A percentile compares a stretch with the other conserved stretches of the same genome.
phyloP scores from a whole-genome alignment of 1,140 invertebrate genomes.

The Stegodyphus mimosarum region DNA sequence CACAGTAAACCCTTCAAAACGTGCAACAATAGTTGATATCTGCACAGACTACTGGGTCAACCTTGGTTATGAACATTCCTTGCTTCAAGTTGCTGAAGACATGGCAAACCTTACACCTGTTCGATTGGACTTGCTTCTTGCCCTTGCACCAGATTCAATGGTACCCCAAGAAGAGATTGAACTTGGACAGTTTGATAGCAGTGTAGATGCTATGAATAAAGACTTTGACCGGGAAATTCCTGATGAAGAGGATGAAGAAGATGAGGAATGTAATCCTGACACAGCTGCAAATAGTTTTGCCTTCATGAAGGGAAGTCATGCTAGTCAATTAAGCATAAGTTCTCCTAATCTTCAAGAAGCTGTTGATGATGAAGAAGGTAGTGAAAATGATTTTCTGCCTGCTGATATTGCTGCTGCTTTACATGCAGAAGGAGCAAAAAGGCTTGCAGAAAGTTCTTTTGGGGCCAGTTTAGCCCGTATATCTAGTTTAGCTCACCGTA shows the following conservation, averaged over 20 bases:
- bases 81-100: conserved; percentile 87
- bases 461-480: conserved; percentile 50
- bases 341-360: conserved; percentile 37
- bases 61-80: conserved; percentile 82
- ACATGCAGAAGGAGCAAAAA: conserved; percentile 46
- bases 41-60: conserved; percentile 95
- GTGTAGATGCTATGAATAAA: conserved; percentile 7
- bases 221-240: neutral
- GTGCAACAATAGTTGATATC: conserved; percentile 93
- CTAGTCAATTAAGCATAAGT: conserved; percentile 48
- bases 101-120: conserved; percentile 90
- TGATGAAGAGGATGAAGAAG: conserved; percentile 44
- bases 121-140: conserved; percentile 84
- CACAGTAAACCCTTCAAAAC: conserved; percentile 86
- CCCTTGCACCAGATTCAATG: conserved; percentile 62
- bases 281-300: conserved; percentile 60
- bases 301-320: conserved; percentile 43
- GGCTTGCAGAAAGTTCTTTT: conserved; percentile 44
- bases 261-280: conserved; percentile 52
- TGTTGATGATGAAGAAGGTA: conserved; percentile 19
- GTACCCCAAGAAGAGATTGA: conserved; percentile 14
- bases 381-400: conserved; percentile 56
- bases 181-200: neutral
- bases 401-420: conserved; percentile 59
- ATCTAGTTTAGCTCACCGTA: conserved; percentile 54